Conservation (phyloP, 2,888 invertebrate species). For the Parnassius orleans region DNA sequence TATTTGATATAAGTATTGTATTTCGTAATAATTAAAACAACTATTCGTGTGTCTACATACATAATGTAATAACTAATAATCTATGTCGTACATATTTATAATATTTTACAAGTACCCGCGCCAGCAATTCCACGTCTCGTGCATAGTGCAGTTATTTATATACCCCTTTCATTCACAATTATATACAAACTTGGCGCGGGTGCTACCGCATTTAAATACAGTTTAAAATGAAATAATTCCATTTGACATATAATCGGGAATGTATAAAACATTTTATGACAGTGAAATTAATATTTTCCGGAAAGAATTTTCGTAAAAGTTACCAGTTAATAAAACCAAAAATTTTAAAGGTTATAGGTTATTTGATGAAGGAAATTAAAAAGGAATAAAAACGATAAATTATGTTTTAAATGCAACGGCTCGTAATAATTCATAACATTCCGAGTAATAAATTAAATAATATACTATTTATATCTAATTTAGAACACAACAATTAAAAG, state of each 20-base stretch:
- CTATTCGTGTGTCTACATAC: conserved; percentile 54
- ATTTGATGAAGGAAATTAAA: no score
- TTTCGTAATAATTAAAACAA: conserved; percentile 70
- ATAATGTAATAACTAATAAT: conserved; percentile 28
- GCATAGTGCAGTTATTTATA: conserved; percentile 67
- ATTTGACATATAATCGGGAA: conserved; percentile 10
- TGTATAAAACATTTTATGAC: background rate
- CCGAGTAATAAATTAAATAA: no score
- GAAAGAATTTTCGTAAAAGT: no score
- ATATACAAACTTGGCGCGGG: conserved; percentile 61
- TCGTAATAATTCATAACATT: no score
- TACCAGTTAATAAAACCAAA: no score
- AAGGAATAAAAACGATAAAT: no score
- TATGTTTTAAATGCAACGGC: no score
- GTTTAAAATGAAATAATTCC: background rate
- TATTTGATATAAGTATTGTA: conserved; percentile 37
- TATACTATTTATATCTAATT: no score
- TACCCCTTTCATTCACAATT: conserved; percentile 39
- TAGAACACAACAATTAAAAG: no score
- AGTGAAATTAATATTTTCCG: no score
- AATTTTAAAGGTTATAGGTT: no score
- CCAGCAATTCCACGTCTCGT: conserved; percentile 71
- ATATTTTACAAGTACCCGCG: conserved; percentile 49
- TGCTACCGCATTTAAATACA: conserved; percentile 23
- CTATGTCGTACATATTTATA: conserved; percentile 36